Percentiles rank a stretch among this genome's conserved stretches.
Conservation (phyloP, 2,113 vertebrate genomes). For the Oncorhynchus gorbuscha region DNA sequence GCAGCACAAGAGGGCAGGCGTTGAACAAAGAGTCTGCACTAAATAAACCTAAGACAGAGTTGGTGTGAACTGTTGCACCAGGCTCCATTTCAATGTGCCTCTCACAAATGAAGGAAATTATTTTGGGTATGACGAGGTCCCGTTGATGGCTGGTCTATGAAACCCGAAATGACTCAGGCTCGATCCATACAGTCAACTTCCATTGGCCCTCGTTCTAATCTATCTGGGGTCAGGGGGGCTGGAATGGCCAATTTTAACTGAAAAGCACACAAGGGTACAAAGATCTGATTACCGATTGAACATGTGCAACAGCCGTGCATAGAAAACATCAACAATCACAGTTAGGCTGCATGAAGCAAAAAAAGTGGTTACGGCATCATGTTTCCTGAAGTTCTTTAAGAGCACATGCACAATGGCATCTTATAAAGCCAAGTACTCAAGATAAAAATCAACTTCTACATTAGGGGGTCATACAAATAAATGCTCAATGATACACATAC, state of each 20-base stretch:
- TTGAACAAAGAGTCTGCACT: constrained; percentile 27
- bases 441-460: neutral
- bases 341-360: neutral
- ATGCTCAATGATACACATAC: neutral
- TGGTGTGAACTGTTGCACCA: constrained; percentile 55
- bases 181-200: constrained; percentile 33
- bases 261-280: constrained; percentile 15
- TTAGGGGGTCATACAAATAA: neutral
- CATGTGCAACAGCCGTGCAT: neutral
- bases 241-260: constrained; percentile 1
- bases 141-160: constrained; percentile 34
- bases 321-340: neutral
- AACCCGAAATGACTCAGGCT: constrained; percentile 37
- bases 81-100: constrained; percentile 39
- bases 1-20: no score
- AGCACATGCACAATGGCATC: neutral
- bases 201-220: neutral
- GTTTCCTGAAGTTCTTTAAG: neutral
- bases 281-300: neutral
- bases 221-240: constrained; percentile 3
- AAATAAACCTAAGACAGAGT: constrained; percentile 46
- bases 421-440: neutral
- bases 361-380: no score
- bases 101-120: constrained; percentile 68
- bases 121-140: constrained; percentile 56